Conservation (phyloP, 1,140 invertebrate genomes). For the Araneus ventricosus region DNA sequence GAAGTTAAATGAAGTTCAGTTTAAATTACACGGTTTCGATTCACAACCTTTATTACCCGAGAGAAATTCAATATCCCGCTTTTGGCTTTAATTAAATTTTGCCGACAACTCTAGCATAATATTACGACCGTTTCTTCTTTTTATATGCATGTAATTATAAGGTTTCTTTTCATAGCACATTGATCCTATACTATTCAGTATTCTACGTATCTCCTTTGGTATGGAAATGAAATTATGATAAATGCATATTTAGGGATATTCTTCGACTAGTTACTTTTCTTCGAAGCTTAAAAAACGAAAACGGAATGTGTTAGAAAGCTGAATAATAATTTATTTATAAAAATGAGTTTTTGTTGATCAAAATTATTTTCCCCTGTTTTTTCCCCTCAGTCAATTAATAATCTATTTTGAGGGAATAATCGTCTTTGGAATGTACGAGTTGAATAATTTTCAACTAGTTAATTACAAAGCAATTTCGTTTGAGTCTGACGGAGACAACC, state of each 20-base stretch:
- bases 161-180: not conserved
- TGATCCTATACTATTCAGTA: not conserved
- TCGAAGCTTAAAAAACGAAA: not conserved
- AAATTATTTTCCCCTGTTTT: not conserved
- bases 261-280: not conserved
- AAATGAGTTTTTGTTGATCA: not conserved
- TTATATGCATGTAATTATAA: not conserved
- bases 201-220: not conserved
- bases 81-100: slow-evolving; percentile 51
- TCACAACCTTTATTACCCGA: not conserved
- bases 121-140: not conserved
- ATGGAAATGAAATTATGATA: slow-evolving; percentile 14
- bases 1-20: not conserved
- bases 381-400: not conserved
- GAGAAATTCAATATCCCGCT: slow-evolving; percentile 10
- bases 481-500: not conserved
- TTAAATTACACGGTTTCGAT: slow-evolving; percentile 39
- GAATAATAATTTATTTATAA: not conserved
- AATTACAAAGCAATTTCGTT: not conserved
- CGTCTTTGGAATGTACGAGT: not conserved
- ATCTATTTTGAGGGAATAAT: not conserved
- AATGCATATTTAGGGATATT: not conserved
- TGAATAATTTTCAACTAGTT: not conserved
- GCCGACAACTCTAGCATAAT: not conserved
- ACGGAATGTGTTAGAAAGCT: not conserved